Evolutionary conservation across 2,888 invertebrate species (phyloP).

Genomic region (Phoenoteleia sp.): DNA sequence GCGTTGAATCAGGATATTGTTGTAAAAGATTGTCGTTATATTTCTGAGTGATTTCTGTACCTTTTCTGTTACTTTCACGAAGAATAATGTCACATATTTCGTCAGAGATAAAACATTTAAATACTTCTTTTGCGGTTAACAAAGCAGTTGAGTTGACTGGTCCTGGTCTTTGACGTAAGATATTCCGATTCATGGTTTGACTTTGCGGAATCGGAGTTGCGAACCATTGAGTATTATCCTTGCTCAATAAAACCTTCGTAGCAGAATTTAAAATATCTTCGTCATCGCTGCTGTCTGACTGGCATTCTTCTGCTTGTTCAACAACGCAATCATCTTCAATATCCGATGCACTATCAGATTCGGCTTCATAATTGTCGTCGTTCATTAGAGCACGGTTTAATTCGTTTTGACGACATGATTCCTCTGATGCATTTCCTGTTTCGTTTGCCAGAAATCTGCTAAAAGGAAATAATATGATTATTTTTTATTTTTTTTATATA

Average conservation of each 20-base stretch:
- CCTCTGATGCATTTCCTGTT: too few species aligned
- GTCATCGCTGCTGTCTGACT: not conserved
- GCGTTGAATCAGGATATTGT: conserved; percentile 46
- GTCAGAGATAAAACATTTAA: conserved; percentile 5
- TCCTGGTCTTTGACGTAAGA: conserved; percentile 27
- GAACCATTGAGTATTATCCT: conserved; percentile 1
- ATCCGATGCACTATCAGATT: conserved; percentile 11
- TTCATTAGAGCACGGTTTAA: too few species aligned
- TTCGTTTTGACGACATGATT: too few species aligned
- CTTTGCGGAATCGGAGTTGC: not conserved
- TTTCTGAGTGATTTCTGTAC: conserved; percentile 20
- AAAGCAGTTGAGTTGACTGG: not conserved
- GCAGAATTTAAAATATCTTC: not conserved
- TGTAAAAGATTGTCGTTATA: conserved; percentile 20
- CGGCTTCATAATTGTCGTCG: too few species aligned
- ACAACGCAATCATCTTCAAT: not conserved
- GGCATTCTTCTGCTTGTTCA: not conserved
- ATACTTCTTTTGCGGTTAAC: conserved; percentile 2
- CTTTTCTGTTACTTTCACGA: conserved; percentile 34
- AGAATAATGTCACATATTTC: conserved; percentile 40
- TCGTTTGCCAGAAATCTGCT: too few species aligned
- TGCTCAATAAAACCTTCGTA: not conserved
- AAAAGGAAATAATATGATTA: too few species aligned
- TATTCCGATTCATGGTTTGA: conserved; percentile 23
- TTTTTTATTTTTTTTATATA: too few species aligned